phyloP scores from a whole-genome alignment of 2,797 vertebrate species.

The Syngnathus acus region DNA sequence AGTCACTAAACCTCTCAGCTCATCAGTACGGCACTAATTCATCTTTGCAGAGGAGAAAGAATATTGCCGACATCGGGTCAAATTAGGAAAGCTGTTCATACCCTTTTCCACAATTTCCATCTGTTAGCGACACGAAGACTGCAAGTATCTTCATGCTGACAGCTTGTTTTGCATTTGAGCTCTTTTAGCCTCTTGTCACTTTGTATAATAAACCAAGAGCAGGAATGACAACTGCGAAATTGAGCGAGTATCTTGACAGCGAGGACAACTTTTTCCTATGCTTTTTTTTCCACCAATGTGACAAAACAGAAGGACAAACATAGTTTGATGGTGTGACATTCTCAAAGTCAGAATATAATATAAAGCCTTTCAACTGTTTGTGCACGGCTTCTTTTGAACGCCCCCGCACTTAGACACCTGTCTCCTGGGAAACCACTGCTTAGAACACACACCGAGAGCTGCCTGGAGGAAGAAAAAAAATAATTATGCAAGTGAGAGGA shows the following conservation, averaged over 20 bases:
- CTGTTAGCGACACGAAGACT: neutral
- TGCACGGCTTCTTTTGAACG: slow-evolving; percentile 42
- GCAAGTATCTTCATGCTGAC: neutral
- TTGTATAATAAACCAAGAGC: neutral
- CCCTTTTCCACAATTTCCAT: neutral
- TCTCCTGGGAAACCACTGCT: slow-evolving; percentile 54
- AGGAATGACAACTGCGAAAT: slow-evolving; percentile 1
- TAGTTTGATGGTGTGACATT: slow-evolving; percentile 1
- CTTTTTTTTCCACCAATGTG: neutral
- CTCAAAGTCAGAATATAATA: slow-evolving; percentile 24
- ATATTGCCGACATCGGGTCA: too few species aligned
- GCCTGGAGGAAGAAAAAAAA: neutral
- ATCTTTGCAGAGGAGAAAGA: too few species aligned
- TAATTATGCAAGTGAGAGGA: neutral
- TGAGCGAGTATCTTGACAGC: neutral
- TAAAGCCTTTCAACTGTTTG: slow-evolving; percentile 44
- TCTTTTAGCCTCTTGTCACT: neutral
- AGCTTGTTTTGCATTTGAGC: neutral
- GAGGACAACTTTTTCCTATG: neutral
- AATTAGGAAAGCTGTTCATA: neutral
- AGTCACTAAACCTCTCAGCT: too few species aligned
- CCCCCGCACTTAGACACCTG: slow-evolving; percentile 53
- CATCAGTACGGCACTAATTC: too few species aligned
- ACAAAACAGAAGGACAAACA: slow-evolving; percentile 36
- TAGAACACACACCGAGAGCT: slow-evolving; percentile 8